Conservation (phyloP, 2,113 vertebrate genomes). For the Xenopus laevis region DNA sequence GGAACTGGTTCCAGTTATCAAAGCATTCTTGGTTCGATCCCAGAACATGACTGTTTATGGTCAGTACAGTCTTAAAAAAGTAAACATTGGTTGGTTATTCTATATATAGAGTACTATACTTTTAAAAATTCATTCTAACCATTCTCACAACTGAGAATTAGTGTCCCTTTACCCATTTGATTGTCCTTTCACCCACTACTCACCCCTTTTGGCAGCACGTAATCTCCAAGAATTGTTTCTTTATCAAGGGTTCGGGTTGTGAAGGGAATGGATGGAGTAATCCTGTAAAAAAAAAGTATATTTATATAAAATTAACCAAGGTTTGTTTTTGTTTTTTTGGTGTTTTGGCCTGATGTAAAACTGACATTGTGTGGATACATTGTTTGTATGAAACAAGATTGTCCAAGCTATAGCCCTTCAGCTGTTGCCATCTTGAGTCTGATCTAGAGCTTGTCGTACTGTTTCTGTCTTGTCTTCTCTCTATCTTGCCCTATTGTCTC, state of each 20-base stretch:
- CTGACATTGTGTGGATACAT: too few species aligned
- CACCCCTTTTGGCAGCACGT: conserved; percentile 89
- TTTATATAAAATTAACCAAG: too few species aligned
- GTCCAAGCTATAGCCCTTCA: too few species aligned
- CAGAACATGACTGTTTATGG: conserved; percentile 85
- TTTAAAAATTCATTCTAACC: too few species aligned
- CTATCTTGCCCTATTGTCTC: too few species aligned
- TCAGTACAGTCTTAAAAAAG: conserved; percentile 79
- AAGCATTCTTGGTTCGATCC: conserved; percentile 85
- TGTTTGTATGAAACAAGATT: too few species aligned
- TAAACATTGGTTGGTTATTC: background rate
- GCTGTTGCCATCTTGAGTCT: background rate
- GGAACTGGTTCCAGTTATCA: conserved; percentile 71
- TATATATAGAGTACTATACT: too few species aligned
- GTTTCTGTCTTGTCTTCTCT: too few species aligned
- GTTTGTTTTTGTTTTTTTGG: too few species aligned
- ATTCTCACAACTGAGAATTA: too few species aligned
- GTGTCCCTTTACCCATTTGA: background rate
- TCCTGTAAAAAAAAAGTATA: conserved; percentile 58
- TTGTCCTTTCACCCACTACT: conserved; percentile 51
- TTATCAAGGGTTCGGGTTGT: conserved; percentile 88
- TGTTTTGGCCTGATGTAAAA: too few species aligned
- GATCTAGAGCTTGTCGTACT: background rate
- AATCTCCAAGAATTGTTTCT: conserved; percentile 84
- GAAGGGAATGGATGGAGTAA: conserved; percentile 89